Percentiles rank a stretch among this genome's conserved stretches.
Evolutionary conservation across 2,113 vertebrate genomes (phyloP).

Genomic region (Sorex fumeus): DNA sequence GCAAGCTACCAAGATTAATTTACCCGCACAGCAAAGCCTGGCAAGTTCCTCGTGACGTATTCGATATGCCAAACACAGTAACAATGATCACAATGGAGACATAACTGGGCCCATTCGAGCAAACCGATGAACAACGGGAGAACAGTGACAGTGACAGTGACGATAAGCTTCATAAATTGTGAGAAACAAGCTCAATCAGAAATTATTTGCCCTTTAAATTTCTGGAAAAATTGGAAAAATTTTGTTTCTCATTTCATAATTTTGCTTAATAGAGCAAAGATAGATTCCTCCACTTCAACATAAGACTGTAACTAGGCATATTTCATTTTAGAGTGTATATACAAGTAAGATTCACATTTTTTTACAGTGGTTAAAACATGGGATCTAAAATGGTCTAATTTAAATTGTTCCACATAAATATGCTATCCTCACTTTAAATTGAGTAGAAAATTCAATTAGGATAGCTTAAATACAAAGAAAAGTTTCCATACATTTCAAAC

Average conservation of each 20-base stretch:
- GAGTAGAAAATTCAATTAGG: constrained; percentile 10
- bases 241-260: neutral
- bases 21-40: no score
- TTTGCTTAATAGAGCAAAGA: neutral
- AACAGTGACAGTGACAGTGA: no score
- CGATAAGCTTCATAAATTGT: neutral
- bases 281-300: neutral
- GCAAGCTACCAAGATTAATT: no score
- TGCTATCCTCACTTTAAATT: neutral
- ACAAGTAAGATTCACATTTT: neutral
- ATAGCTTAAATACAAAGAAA: constrained; percentile 17
- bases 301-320: neutral
- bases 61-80: no score
- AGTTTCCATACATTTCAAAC: neutral
- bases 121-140: no score
- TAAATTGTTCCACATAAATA: constrained; percentile 27
- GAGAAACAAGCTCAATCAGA: neutral
- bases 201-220: neutral
- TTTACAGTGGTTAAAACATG: constrained; percentile 12
- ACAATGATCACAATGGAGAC: no score
- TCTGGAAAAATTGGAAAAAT: neutral
- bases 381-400: constrained; percentile 12
- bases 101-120: no score
- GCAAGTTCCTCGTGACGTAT: no score
- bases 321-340: constrained; percentile 31